Evolutionary conservation across 2,113 vertebrate species (phyloP), one percentile per base, ranked within the genome.

Genomic region (Propithecus coquereli): DNA sequence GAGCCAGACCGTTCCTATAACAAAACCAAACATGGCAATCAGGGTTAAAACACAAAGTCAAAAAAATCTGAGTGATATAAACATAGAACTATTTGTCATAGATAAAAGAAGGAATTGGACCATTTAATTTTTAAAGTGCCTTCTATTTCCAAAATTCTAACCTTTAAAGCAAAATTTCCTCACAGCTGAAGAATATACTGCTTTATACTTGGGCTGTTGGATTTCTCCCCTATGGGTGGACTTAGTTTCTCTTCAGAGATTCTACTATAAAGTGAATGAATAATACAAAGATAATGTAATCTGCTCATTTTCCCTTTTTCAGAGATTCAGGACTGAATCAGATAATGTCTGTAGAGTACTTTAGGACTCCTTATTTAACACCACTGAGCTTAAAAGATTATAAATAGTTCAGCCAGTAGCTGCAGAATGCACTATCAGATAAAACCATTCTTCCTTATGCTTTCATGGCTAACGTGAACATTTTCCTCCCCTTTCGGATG

Each of bases 121-220:
- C 16, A 4, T 81, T 43, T 63, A 40, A 61, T 86, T 80, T 90
- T 59, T 57, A 52, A 82, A 87, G n/a, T 91, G 40, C 5, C 45
- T 87, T 90, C 71, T 70, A 14, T 66, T 85, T 91, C 91, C 79
- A 68, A 91, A 73, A 74, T 40, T 84, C 50, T 87, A 90, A 87
- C 11, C 10, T 94, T 59, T 45, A 32, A 57, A 92, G 52, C 23
- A 54, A 37, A 27, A 61, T 65, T 63, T 63, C 25, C 68, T 77
- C 18, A 8, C 3, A 6, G 3, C 37, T n/a, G 8, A 47, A 59
- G 43, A 50, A 16, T 17, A 40, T 2, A 5, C 13, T 3, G 27
- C 34, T 83, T 90, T 52, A 13, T 12, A 45, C 0, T 40, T 2
- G 10, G 8, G 27, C 27, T 61, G 14, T 1, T 81, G 13, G 43